A percentile compares a stretch with the other conserved stretches of the same genome.
These are phyloP conservation scores for Pelodiscus sinensis DNA, from an alignment of 2,113 vertebrate genomes.

Conservation along the genomic window DNA sequence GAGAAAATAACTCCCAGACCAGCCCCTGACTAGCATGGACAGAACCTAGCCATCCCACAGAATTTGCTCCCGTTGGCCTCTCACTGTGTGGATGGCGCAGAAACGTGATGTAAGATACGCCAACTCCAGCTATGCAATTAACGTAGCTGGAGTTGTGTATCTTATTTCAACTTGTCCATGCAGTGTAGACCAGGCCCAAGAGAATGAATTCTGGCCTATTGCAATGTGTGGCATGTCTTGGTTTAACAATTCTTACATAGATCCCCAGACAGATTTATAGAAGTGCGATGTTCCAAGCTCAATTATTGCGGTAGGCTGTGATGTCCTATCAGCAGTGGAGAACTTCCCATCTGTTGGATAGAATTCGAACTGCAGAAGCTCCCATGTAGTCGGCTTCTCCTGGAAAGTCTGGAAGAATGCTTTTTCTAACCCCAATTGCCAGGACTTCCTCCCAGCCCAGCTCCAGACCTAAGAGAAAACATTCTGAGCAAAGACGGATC, in stretches of 20 bases:
- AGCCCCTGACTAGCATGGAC: fast-evolving
- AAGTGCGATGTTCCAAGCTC: neutral
- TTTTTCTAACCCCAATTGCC: neutral
- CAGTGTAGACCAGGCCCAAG: too few relatives aligned
- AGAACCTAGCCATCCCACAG: fast-evolving
- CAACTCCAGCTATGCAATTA: too few relatives aligned
- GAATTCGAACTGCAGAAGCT: neutral
- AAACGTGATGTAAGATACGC: too few relatives aligned
- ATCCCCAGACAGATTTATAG: neutral
- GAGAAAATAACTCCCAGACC: neutral
- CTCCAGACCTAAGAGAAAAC: neutral
- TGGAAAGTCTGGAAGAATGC: neutral
- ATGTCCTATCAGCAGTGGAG: neutral
- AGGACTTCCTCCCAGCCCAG: neutral
- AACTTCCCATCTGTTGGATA: neutral
- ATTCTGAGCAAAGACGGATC: neutral
- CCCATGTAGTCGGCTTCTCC: neutral
- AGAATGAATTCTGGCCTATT: neutral
- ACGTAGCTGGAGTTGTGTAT: too few relatives aligned
- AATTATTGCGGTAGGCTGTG: neutral
- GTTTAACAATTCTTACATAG: neutral
- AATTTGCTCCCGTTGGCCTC: too few relatives aligned
- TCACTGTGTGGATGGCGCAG: too few relatives aligned
- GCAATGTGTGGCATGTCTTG: neutral
- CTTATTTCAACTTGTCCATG: too few relatives aligned